A percentile compares a stretch with the other conserved stretches of the same genome.
Conservation (phyloP, 2,797 vertebrate species). For the Clarias pachynema region DNA sequence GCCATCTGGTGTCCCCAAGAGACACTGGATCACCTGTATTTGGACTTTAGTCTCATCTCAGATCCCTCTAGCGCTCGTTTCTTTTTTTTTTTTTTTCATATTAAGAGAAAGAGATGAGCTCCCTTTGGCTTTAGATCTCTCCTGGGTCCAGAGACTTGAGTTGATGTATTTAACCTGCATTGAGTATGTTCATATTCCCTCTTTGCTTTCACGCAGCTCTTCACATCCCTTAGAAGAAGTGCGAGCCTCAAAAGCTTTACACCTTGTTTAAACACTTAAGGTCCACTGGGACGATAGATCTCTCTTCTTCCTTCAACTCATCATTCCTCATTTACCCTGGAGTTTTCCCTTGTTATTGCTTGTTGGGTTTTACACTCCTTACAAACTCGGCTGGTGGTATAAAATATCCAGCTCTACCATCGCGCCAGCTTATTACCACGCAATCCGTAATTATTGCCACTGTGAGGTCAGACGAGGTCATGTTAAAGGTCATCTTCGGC, state of each 20-base stretch:
- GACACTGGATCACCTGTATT: slow-evolving; percentile 65
- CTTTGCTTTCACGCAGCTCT: slow-evolving; percentile 30
- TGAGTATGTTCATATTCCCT: slow-evolving; percentile 64
- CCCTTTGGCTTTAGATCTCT: slow-evolving; percentile 64
- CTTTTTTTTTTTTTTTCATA: not conserved
- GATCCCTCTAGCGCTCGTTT: slow-evolving; percentile 60
- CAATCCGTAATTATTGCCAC: slow-evolving; percentile 26
- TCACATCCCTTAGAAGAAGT: slow-evolving; percentile 62
- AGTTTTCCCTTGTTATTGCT: slow-evolving; percentile 46
- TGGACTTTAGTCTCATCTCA: slow-evolving; percentile 48
- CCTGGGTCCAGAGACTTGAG: slow-evolving; percentile 64
- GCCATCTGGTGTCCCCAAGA: slow-evolving; percentile 66
- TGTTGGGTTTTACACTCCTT: slow-evolving; percentile 21
- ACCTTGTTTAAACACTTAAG: slow-evolving; percentile 77
- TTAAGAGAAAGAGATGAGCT: slow-evolving; percentile 35
- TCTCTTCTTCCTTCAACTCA: slow-evolving; percentile 41
- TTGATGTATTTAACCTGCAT: slow-evolving; percentile 78
- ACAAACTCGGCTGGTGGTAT: slow-evolving; percentile 19
- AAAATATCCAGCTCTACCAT: slow-evolving; percentile 40
- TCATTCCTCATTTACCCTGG: slow-evolving; percentile 39
- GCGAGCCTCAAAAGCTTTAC: slow-evolving; percentile 72
- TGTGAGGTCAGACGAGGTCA: slow-evolving; percentile 32
- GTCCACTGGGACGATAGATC: slow-evolving; percentile 46
- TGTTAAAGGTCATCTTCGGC: slow-evolving; percentile 32
- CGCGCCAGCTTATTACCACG: not conserved